Base-by-base conservation (phyloP, 2,113 vertebrate species). In the Gallinago undulata region DNA sequence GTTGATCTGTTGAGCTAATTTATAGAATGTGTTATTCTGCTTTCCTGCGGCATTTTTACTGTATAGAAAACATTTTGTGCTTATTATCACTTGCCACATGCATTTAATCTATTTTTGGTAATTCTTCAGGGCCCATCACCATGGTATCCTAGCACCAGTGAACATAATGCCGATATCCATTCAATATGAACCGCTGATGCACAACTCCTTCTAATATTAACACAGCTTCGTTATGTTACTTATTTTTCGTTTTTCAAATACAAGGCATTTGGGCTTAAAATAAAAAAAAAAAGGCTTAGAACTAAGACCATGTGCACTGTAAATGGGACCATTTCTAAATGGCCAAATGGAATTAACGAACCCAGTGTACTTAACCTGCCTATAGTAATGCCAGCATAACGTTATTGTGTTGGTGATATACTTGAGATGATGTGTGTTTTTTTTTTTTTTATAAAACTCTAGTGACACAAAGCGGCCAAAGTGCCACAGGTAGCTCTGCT, bases 101-200 rank as follows among this genome's bases (percentile, higher is more conserved):
- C 92, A 96, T 95, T 96, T 96, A 93, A 96, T 96, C 96, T 97
- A 97, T 97, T 96, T 97, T 96, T 90, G 93, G 96, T 96, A 93
- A 92, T 96, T 95, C 92, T 96, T 97, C 93, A 88, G 90, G 84
- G 92, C 93, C 94, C 92, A 97, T 97, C 96, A 95, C 96, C 96
- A 97, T 96, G 95, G 96, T 97, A 96, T 96, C 94, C 91, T 95
- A 96, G 95, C 94, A 95, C 78, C 81, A 88, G 75, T 31, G 92
- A 94, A 60, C 87, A 96, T 95, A 94, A 92, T 57, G 87, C 93
- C 14, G 8, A 88, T 96, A 96, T 17, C 94, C 94, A 92, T 96
- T 97, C 91, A 96, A 21, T 77, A 31, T 88, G 81, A 96, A 74
- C 84, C 4, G 10, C 70, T 87, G 92, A 96, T 95, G 67, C 84